These are phyloP conservation scores for Himalopsyche japonica DNA, from an alignment of 2,888 invertebrate genomes.

Conservation along the genomic window DNA sequence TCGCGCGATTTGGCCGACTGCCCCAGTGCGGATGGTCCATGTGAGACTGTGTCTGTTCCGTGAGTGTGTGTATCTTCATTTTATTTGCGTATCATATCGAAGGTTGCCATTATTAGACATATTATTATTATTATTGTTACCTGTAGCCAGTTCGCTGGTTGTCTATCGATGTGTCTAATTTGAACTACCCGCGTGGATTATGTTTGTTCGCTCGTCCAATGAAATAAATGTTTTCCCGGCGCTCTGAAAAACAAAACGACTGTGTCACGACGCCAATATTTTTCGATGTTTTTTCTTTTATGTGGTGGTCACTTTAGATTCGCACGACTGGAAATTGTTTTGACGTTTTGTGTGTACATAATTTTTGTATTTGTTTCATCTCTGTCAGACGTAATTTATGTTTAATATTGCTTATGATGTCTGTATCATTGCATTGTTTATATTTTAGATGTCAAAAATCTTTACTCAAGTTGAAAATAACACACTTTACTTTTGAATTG, in stretches of 20 bases:
- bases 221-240: background rate
- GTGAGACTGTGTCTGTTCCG: slow-evolving; percentile 29
- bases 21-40: slow-evolving; percentile 24
- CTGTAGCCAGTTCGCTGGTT: background rate
- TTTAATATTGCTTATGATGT: background rate
- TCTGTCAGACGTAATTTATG: background rate
- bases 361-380: background rate
- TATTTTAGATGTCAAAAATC: background rate
- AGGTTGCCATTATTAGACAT: slow-evolving; percentile 13
- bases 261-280: background rate
- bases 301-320: background rate
- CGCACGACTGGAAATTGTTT: background rate
- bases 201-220: background rate
- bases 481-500: too few relatives aligned
- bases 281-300: background rate
- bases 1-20: slow-evolving; percentile 51
- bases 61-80: slow-evolving; percentile 27
- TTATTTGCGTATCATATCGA: slow-evolving; percentile 15
- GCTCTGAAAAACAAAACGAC: background rate
- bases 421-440: background rate
- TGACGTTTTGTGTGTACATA: background rate
- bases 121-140: slow-evolving; percentile 3
- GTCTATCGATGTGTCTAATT: slow-evolving; percentile 3
- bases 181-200: background rate
- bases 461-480: too few relatives aligned